Percentiles rank a stretch among this genome's conserved stretches.
Evolutionary conservation across 2,888 invertebrate genomes (phyloP).

Genomic region (Fabriciana adippe): DNA sequence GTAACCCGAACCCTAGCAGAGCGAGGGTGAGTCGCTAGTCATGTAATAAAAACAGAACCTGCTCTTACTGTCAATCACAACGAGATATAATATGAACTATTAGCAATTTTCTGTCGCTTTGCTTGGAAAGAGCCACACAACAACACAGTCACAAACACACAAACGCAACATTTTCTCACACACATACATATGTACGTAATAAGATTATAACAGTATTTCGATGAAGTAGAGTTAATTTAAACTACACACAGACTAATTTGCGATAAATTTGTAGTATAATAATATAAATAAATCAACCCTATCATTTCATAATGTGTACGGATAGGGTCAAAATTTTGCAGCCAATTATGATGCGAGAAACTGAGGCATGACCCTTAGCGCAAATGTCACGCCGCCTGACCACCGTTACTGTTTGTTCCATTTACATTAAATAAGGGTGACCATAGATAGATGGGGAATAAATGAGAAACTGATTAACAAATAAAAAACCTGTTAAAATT

Average conservation of each 20-base stretch:
- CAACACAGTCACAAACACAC: too few species aligned
- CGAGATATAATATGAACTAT: too few species aligned
- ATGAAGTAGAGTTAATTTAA: neutral
- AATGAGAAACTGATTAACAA: neutral
- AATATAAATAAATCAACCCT: constrained; percentile 3
- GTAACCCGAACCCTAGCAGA: too few species aligned
- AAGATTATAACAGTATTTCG: too few species aligned
- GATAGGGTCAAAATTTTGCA: constrained; percentile 5
- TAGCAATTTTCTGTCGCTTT: too few species aligned
- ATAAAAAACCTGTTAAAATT: neutral
- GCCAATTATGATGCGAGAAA: constrained; percentile 14
- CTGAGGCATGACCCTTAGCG: constrained; percentile 18
- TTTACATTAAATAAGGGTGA: constrained; percentile 6
- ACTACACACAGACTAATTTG: neutral
- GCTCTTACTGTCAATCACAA: too few species aligned
- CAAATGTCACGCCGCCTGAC: constrained; percentile 19
- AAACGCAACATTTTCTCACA: too few species aligned
- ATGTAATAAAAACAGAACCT: too few species aligned
- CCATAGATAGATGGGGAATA: neutral
- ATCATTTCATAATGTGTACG: neutral
- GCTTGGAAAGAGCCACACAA: too few species aligned
- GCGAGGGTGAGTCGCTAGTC: too few species aligned
- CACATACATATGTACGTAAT: too few species aligned
- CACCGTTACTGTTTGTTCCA: constrained; percentile 2
- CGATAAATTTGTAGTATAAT: neutral